phyloP scores from a whole-genome alignment of 2,797 vertebrate species.

The Neosalanx taihuensis region DNA sequence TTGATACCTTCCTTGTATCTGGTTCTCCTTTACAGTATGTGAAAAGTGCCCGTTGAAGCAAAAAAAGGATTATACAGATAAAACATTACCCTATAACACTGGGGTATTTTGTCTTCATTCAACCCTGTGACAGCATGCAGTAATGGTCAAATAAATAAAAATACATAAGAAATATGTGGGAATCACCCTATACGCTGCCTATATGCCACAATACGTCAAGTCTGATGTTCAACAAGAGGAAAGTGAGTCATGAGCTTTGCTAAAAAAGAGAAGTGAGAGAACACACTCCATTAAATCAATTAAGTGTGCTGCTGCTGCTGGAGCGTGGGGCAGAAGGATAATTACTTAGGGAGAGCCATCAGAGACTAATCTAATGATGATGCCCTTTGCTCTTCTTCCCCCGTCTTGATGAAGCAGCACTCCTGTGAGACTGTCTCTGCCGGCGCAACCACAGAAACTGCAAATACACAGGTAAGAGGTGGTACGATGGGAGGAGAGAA shows the following conservation, averaged over 20 bases:
- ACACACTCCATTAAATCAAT: conserved; percentile 67
- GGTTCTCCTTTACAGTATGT: not conserved
- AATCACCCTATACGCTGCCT: conserved; percentile 22
- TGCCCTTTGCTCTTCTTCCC: conserved; percentile 61
- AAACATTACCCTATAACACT: not conserved
- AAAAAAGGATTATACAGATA: not conserved
- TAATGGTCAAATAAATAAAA: too few species aligned
- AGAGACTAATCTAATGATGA: conserved; percentile 66
- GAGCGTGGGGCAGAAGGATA: conserved; percentile 60
- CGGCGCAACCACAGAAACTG: conserved; percentile 43
- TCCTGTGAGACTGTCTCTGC: conserved; percentile 48
- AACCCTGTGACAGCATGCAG: too few species aligned
- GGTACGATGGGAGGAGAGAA: not conserved
- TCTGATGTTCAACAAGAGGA: conserved; percentile 37
- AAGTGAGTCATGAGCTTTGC: conserved; percentile 29
- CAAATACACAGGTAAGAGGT: not conserved
- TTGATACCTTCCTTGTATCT: conserved; percentile 3
- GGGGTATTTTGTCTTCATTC: too few species aligned
- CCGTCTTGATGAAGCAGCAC: conserved; percentile 63
- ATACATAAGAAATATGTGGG: too few species aligned
- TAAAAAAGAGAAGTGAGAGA: conserved; percentile 22
- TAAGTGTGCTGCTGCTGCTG: conserved; percentile 47
- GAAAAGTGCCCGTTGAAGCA: not conserved
- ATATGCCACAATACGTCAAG: conserved; percentile 32
- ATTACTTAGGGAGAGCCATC: conserved; percentile 66